A percentile compares a stretch with the other conserved stretches of the same genome.
These are phyloP conservation scores for Serripes groenlandicus DNA, from an alignment of 2,888 invertebrate species.

Conservation along the genomic window DNA sequence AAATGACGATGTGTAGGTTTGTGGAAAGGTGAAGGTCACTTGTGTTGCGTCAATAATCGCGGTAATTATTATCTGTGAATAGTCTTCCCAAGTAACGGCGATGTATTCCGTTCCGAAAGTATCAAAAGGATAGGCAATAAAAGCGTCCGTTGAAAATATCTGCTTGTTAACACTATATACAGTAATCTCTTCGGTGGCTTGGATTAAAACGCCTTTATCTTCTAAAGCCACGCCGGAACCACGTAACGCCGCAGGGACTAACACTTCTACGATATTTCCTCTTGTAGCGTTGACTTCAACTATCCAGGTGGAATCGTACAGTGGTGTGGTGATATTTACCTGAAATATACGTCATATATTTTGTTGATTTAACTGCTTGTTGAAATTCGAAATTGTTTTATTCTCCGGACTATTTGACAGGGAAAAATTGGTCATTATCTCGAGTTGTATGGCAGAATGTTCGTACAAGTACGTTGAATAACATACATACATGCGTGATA, in stretches of 20 bases:
- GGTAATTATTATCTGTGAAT: slow-evolving; percentile 58
- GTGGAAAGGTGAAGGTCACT: slow-evolving; percentile 63
- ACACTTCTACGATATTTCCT: slow-evolving; percentile 55
- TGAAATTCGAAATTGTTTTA: too few relatives aligned
- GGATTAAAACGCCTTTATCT: slow-evolving; percentile 60
- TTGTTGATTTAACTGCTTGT: too few relatives aligned
- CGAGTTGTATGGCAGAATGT: too few relatives aligned
- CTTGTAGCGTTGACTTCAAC: slow-evolving; percentile 48
- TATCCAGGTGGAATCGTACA: slow-evolving; percentile 44
- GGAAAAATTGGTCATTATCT: too few relatives aligned
- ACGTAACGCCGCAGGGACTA: slow-evolving; percentile 56
- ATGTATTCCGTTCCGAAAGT: slow-evolving; percentile 72
- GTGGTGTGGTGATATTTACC: slow-evolving; percentile 69
- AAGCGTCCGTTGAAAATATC: slow-evolving; percentile 73
- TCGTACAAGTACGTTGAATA: too few relatives aligned
- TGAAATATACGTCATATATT: too few relatives aligned
- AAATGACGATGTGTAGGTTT: slow-evolving; percentile 15
- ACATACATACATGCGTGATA: too few relatives aligned
- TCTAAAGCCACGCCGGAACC: slow-evolving; percentile 45
- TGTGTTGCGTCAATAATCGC: slow-evolving; percentile 57
- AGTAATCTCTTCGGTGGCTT: slow-evolving; percentile 66
- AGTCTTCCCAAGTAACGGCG: slow-evolving; percentile 56
- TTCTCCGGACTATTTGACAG: too few relatives aligned
- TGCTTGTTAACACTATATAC: slow-evolving; percentile 74
- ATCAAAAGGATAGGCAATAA: slow-evolving; percentile 71